Conservation (phyloP, 2,113 vertebrate genomes). For the Rhabdornis inornatus region DNA sequence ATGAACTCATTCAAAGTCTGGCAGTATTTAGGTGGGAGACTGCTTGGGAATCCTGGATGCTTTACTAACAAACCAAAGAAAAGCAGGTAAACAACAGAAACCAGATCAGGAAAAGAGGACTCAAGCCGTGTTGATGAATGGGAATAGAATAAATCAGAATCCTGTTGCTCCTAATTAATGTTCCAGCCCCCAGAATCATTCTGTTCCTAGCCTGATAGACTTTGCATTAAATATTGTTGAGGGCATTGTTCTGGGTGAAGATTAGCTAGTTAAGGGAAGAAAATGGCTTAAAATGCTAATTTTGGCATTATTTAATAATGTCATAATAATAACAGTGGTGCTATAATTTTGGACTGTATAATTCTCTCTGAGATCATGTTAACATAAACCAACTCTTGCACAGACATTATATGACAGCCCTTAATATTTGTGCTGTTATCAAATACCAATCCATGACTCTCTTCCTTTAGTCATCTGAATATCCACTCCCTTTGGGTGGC, state of each 20-base stretch:
- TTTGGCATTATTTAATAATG: slow-evolving; percentile 40
- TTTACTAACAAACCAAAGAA: neutral
- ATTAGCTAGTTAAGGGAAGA: neutral
- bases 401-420: neutral
- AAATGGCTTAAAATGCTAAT: slow-evolving; percentile 19
- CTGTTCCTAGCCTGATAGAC: neutral
- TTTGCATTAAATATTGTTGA: neutral
- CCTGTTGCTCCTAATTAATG: neutral
- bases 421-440: neutral
- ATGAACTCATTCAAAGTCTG: neutral
- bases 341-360: neutral
- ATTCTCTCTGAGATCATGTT: neutral
- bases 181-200: neutral
- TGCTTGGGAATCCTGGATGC: neutral
- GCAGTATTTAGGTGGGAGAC: neutral
- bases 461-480: neutral
- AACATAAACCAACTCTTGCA: neutral
- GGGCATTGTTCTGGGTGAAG: neutral
- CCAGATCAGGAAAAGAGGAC: neutral
- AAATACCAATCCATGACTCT: neutral
- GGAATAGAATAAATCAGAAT: neutral
- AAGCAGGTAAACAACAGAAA: slow-evolving; percentile 2
- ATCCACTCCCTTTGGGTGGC: neutral
- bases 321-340: neutral
- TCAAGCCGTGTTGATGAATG: neutral